phyloP scores from a whole-genome alignment of 2,113 vertebrate genomes.

The Sphaerodactylus townsendi region DNA sequence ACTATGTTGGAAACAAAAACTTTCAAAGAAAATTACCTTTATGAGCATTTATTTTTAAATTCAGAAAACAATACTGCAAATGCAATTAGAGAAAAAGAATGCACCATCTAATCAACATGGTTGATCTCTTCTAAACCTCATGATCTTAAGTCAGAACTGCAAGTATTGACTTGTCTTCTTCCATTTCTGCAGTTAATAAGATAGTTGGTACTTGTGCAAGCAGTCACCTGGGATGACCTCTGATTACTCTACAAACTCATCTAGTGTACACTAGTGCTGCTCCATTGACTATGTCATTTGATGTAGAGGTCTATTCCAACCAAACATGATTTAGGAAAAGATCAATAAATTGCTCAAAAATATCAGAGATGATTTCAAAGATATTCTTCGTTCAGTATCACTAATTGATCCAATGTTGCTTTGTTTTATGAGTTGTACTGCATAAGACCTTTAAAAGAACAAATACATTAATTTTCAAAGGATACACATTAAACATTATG shows the following conservation, averaged over 20 bases:
- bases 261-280: slow-evolving; percentile 10
- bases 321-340: slow-evolving; percentile 4
- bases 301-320: neutral
- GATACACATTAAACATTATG: neutral
- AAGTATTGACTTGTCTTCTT: neutral
- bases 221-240: neutral
- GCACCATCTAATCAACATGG: neutral
- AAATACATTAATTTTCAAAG: neutral
- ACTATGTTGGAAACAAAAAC: neutral
- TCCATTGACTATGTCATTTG: slow-evolving; percentile 10
- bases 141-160: slow-evolving; percentile 1
- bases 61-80: neutral
- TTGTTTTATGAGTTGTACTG: neutral
- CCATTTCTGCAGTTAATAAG: slow-evolving; percentile 3
- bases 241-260: slow-evolving; percentile 13
- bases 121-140: neutral
- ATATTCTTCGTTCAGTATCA: slow-evolving; percentile 2
- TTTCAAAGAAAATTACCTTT: neutral
- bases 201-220: neutral
- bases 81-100: neutral
- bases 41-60: neutral
- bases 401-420: neutral
- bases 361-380: neutral
- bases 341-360: slow-evolving; percentile 11
- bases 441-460: neutral